Percentiles rank a stretch among this genome's conserved stretches.
phyloP scores from a whole-genome alignment of 2,888 invertebrate genomes.

The Trileptium ribeirensis region DNA sequence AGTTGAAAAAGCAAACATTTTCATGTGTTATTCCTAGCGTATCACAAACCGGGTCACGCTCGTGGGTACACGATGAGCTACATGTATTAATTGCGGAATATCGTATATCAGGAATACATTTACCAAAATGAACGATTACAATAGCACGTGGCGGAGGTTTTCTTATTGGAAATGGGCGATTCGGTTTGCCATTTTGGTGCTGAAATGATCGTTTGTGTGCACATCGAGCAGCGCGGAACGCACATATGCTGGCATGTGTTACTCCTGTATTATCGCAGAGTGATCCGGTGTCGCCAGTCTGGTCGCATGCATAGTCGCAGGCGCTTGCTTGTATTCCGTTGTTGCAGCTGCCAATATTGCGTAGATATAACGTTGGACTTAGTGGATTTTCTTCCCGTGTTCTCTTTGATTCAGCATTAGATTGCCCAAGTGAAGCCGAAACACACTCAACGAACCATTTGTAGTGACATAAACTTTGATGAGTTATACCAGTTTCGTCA shows the following conservation, averaged over 20 bases:
- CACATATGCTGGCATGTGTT: neutral
- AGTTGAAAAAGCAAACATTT: neutral
- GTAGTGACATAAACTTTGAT: neutral
- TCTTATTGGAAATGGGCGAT: too few relatives aligned
- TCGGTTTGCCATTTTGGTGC: neutral
- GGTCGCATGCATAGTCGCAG: neutral
- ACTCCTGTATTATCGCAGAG: slow-evolving; percentile 3
- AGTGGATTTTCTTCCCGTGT: neutral
- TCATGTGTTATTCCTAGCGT: neutral
- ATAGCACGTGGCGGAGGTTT: too few relatives aligned
- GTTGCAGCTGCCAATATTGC: neutral
- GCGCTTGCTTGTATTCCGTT: neutral
- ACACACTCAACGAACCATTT: neutral
- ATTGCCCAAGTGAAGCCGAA: neutral
- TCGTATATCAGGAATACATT: neutral
- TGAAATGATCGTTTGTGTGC: too few relatives aligned
- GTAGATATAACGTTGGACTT: neutral
- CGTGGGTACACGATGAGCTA: neutral
- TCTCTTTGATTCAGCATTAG: neutral
- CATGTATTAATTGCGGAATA: neutral
- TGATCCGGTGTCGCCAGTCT: neutral
- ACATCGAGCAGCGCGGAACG: neutral
- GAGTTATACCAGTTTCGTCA: neutral
- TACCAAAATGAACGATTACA: neutral
- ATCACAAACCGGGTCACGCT: slow-evolving; percentile 7